These are phyloP conservation scores for Napeogenes sylphis DNA, from an alignment of 2,888 invertebrate genomes.

Conservation along the genomic window DNA sequence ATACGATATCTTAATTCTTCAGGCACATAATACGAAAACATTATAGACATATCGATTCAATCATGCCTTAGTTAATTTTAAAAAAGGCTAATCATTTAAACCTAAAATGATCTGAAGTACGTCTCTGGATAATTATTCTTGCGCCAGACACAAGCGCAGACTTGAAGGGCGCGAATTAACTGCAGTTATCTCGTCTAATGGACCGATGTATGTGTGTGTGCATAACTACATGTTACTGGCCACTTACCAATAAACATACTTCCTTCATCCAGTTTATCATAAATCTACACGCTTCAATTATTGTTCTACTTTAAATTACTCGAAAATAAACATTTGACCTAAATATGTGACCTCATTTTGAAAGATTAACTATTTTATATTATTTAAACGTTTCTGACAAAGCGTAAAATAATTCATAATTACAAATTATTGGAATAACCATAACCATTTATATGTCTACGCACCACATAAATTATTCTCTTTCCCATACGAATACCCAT, in stretches of 20 bases:
- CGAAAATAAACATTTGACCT: too few relatives aligned
- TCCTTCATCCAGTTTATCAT: conserved; percentile 7
- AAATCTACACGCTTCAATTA: not conserved
- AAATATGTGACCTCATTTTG: too few relatives aligned
- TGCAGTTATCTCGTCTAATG: conserved; percentile 72
- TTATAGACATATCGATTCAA: too few relatives aligned
- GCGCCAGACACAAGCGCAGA: conserved; percentile 40
- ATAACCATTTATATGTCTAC: conserved; percentile 23
- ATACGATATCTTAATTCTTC: too few relatives aligned
- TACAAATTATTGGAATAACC: conserved; percentile 17
- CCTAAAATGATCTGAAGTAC: conserved; percentile 38
- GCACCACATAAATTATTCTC: conserved; percentile 37
- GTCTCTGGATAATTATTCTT: conserved; percentile 45
- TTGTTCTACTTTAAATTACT: not conserved
- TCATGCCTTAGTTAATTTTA: too few relatives aligned
- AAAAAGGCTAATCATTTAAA: not conserved
- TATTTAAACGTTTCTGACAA: not conserved
- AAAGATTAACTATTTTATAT: too few relatives aligned
- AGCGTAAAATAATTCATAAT: not conserved
- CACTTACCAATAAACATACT: conserved; percentile 9
- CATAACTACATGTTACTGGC: conserved; percentile 43
- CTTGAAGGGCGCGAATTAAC: conserved; percentile 65
- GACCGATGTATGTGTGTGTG: conserved; percentile 50
- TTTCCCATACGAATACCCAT: conserved; percentile 60
- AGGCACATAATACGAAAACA: too few relatives aligned